Conservation (phyloP, 2,888 invertebrate species). For the Cantharis nigra region DNA sequence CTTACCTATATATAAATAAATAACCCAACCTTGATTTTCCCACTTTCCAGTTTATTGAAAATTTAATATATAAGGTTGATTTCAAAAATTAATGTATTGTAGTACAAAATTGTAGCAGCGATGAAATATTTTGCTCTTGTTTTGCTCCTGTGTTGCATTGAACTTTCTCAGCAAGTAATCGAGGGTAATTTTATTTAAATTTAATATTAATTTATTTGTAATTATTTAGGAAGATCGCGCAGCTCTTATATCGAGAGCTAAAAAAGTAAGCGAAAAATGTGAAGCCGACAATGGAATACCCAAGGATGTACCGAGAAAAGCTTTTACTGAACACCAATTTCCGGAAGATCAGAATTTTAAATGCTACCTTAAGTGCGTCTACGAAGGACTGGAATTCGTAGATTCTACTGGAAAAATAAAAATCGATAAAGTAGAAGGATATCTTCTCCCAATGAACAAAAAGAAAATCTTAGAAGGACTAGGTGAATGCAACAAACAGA, state of each 20-base stretch:
- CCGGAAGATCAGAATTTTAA: neutral
- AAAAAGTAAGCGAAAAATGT: neutral
- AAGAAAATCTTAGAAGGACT: neutral
- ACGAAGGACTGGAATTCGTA: neutral
- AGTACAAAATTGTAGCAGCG: neutral
- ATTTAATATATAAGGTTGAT: neutral
- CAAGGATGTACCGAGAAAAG: neutral
- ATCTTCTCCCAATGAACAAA: neutral
- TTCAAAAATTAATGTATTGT: neutral
- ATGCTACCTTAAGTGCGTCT: neutral
- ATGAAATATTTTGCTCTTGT: neutral
- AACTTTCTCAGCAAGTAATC: neutral
- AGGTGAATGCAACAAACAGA: neutral
- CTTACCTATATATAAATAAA: neutral
- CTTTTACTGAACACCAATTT: neutral
- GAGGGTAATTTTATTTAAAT: neutral
- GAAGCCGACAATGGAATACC: neutral
- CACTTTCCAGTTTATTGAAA: neutral
- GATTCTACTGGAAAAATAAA: neutral
- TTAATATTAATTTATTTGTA: neutral
- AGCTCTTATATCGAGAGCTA: neutral
- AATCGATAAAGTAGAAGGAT: neutral
- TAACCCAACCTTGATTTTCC: neutral
- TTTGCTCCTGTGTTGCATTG: neutral
- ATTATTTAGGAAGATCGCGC: neutral